Conservation (phyloP, 2,888 invertebrate genomes). For the Palloptera scutellata region DNA sequence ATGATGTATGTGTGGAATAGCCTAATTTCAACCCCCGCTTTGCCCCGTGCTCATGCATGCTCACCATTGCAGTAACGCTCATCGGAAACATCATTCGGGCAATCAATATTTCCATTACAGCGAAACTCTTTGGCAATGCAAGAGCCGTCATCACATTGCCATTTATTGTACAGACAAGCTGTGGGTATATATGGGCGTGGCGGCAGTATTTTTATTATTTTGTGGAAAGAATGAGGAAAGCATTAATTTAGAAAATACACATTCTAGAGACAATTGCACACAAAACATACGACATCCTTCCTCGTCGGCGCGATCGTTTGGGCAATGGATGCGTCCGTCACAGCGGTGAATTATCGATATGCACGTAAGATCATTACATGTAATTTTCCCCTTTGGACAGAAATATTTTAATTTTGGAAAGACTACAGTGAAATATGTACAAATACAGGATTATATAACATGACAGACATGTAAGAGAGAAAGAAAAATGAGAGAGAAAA, state of each 20-base stretch:
- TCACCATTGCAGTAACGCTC: constrained; percentile 73
- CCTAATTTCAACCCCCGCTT: no score
- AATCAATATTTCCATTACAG: constrained; percentile 76
- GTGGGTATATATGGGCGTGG: constrained; percentile 32
- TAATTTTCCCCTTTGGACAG: constrained; percentile 69
- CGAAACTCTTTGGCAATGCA: constrained; percentile 70
- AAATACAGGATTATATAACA: background rate
- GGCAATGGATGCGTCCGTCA: constrained; percentile 78
- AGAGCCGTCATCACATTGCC: constrained; percentile 77
- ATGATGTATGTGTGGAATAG: no score
- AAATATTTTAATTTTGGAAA: constrained; percentile 58
- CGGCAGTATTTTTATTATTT: background rate
- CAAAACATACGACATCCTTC: constrained; percentile 70
- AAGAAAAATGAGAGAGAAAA: constrained; percentile 19
- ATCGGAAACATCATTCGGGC: constrained; percentile 76
- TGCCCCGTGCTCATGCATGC: constrained; percentile 25
- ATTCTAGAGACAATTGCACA: background rate
- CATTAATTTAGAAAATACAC: background rate
- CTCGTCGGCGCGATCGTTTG: constrained; percentile 72
- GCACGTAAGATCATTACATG: constrained; percentile 78
- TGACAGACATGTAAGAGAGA: constrained; percentile 12
- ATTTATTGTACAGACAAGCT: constrained; percentile 75
- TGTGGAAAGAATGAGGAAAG: background rate
- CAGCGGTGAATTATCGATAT: constrained; percentile 75
- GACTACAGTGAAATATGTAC: constrained; percentile 42